Evolutionary conservation across 2,888 invertebrate genomes (phyloP).

Genomic region (Galeruca laticollis): DNA sequence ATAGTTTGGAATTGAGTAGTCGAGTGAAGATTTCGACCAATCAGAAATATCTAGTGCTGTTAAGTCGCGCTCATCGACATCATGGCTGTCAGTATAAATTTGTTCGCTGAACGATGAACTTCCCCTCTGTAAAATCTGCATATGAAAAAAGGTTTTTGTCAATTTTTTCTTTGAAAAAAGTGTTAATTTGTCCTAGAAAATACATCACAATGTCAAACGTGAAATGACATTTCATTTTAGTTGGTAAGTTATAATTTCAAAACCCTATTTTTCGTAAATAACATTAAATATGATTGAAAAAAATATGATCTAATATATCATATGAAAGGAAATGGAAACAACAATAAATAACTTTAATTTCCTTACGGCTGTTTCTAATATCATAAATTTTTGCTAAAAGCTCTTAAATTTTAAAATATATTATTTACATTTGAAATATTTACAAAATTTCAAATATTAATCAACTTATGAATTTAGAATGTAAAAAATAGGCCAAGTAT

Average conservation of each 20-base stretch:
- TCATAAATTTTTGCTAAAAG: constrained; percentile 6
- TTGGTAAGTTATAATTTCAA: constrained; percentile 50
- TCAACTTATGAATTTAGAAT: constrained; percentile 33
- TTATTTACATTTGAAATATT: not conserved
- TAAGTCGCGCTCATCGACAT: constrained; percentile 88
- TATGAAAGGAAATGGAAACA: constrained; percentile 36
- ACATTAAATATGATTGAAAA: constrained; percentile 12
- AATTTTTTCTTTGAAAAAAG: constrained; percentile 57
- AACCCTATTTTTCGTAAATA: constrained; percentile 7
- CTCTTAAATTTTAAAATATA: constrained; percentile 4
- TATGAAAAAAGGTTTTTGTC: constrained; percentile 60
- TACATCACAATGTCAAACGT: constrained; percentile 61
- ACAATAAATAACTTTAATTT: constrained; percentile 34
- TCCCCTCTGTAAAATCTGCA: constrained; percentile 78
- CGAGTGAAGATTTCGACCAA: constrained; percentile 69
- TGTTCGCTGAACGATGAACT: constrained; percentile 87
- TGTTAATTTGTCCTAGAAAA: constrained; percentile 55
- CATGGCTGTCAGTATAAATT: constrained; percentile 99
- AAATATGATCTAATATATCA: constrained; percentile 25
- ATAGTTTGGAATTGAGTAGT: constrained; percentile 15
- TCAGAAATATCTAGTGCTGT: constrained; percentile 77
- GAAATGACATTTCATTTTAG: constrained; percentile 50
- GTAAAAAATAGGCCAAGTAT: constrained; percentile 49
- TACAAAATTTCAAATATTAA: not conserved
- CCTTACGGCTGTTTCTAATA: constrained; percentile 27